phyloP scores from a whole-genome alignment of 2,888 invertebrate species.

The Geophilus truncorum region DNA sequence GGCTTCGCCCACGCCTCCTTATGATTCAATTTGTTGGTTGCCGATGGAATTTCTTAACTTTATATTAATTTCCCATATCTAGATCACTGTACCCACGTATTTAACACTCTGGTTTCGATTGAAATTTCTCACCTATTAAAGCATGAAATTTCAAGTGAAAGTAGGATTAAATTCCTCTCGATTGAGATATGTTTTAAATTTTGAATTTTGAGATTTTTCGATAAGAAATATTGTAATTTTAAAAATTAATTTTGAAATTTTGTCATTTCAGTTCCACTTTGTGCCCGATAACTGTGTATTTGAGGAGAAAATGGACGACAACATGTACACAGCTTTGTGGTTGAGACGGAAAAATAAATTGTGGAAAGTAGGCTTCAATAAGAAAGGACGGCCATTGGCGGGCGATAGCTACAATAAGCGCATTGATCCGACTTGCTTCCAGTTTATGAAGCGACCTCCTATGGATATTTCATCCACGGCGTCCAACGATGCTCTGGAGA shows the following conservation, averaged over 20 bases:
- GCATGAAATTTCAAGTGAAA: too few species aligned
- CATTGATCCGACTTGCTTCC: slow-evolving; percentile 14
- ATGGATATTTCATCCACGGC: not conserved
- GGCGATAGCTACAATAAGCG: slow-evolving; percentile 33
- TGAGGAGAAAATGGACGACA: slow-evolving; percentile 10
- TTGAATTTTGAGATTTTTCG: not conserved
- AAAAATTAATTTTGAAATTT: too few species aligned
- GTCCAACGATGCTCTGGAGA: not conserved
- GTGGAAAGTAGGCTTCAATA: slow-evolving; percentile 39
- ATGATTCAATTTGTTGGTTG: slow-evolving; percentile 1
- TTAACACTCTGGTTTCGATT: not conserved
- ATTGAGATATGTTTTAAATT: too few species aligned
- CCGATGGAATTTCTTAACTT: not conserved
- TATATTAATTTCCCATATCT: not conserved
- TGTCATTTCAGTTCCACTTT: not conserved
- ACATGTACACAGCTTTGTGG: slow-evolving; percentile 28
- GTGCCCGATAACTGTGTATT: slow-evolving; percentile 28
- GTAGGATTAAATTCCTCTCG: too few species aligned
- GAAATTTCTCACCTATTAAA: too few species aligned
- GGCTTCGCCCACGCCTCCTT: slow-evolving; percentile 13
- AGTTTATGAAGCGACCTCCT: slow-evolving; percentile 23
- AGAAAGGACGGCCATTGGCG: slow-evolving; percentile 37
- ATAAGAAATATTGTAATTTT: too few species aligned
- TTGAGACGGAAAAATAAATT: not conserved
- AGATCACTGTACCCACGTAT: not conserved